Percentiles rank a stretch among this genome's conserved stretches.
Evolutionary conservation across 2,888 invertebrate genomes (phyloP).

Genomic region (Altica lythri): DNA sequence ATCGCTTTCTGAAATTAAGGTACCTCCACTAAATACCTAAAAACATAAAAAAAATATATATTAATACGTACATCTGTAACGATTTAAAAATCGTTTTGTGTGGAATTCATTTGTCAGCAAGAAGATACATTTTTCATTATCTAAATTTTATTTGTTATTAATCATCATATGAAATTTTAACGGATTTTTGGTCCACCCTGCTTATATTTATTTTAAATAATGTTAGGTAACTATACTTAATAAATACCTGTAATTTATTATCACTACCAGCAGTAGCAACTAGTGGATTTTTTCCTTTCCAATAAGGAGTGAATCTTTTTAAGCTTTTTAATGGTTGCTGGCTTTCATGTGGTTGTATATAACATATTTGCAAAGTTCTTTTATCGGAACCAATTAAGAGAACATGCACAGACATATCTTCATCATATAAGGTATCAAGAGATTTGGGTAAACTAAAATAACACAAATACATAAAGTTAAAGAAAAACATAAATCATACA

Average conservation of each 20-base stretch:
- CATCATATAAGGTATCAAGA: constrained; percentile 48
- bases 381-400: constrained; percentile 50
- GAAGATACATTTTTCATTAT: no score
- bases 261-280: constrained; percentile 41
- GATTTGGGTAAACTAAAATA: constrained; percentile 45
- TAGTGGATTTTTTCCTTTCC: constrained; percentile 38
- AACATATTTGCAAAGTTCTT: constrained; percentile 49
- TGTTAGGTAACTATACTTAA: no score
- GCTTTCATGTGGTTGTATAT: constrained; percentile 43
- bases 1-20: constrained; percentile 44
- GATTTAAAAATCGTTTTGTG: no score
- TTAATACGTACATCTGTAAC: no score
- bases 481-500: background rate
- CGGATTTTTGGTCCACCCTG: no score
- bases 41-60: no score
- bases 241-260: constrained; percentile 47
- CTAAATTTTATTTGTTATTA: no score
- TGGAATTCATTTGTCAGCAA: no score
- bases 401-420: constrained; percentile 47
- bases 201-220: no score
- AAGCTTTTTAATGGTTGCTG: constrained; percentile 36
- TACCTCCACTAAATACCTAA: constrained; percentile 42
- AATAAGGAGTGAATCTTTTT: constrained; percentile 44
- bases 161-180: no score
- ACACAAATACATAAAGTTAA: background rate